phyloP scores from a whole-genome alignment of 2,888 invertebrate species.

The Ennomos quercinarius region DNA sequence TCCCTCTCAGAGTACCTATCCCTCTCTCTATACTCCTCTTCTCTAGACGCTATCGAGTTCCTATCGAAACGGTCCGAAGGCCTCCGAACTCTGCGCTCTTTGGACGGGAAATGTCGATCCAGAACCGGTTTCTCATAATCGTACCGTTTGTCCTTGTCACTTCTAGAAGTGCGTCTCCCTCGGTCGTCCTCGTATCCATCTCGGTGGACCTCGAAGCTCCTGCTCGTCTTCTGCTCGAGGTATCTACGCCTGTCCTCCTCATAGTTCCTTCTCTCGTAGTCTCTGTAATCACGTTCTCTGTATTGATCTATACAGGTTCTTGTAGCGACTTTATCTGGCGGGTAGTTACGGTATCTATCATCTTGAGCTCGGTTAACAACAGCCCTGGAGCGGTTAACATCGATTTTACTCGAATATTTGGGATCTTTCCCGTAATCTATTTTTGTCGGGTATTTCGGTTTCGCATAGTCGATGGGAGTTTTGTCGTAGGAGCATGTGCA shows the following conservation, averaged over 20 bases:
- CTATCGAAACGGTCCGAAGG: constrained; percentile 66
- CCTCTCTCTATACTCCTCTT: constrained; percentile 64
- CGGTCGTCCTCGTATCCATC: constrained; percentile 62
- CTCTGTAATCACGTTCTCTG: constrained; percentile 52
- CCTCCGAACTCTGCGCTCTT: constrained; percentile 56
- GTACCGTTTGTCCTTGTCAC: constrained; percentile 62
- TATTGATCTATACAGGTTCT: constrained; percentile 56
- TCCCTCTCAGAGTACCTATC: constrained; percentile 71
- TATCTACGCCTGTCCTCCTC: constrained; percentile 60
- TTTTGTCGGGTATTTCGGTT: constrained; percentile 55
- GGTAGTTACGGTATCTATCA: constrained; percentile 52
- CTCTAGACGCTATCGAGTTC: constrained; percentile 65
- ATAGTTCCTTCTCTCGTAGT: constrained; percentile 56
- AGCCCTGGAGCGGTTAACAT: constrained; percentile 49
- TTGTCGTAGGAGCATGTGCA: constrained; percentile 55
- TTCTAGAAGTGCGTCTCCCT: constrained; percentile 59
- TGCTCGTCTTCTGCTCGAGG: constrained; percentile 67
- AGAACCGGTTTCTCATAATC: constrained; percentile 57
- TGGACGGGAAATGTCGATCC: constrained; percentile 45
- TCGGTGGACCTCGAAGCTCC: constrained; percentile 68
- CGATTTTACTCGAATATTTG: constrained; percentile 58
- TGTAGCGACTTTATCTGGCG: constrained; percentile 50
- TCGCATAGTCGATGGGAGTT: constrained; percentile 42
- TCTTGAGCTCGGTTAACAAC: constrained; percentile 36
- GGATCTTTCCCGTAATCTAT: constrained; percentile 44